These are phyloP conservation scores for Heliconius hortense DNA, from an alignment of 2,888 invertebrate genomes.

Conservation along the genomic window DNA sequence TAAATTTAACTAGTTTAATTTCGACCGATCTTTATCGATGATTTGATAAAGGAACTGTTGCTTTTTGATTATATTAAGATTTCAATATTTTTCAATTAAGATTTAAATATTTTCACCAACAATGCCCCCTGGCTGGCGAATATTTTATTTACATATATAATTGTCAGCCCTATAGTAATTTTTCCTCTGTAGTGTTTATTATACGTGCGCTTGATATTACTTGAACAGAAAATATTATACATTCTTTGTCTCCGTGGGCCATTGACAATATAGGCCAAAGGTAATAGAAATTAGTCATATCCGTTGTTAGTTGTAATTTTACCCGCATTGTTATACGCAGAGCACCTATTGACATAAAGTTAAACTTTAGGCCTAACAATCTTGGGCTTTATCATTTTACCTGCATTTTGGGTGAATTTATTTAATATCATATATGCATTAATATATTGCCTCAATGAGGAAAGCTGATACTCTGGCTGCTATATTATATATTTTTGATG, in stretches of 20 bases:
- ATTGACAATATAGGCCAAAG: slow-evolving; percentile 32
- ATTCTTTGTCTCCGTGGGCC: slow-evolving; percentile 38
- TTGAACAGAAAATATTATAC: slow-evolving; percentile 33
- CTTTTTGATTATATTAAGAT: not conserved
- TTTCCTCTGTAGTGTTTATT: slow-evolving; percentile 40
- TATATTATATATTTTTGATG: not conserved
- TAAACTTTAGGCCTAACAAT: not conserved
- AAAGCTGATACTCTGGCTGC: not conserved
- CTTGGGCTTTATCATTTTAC: not conserved
- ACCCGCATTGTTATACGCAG: not conserved
- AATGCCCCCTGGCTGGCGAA: not conserved
- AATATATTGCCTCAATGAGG: not conserved
- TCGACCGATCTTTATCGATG: not conserved
- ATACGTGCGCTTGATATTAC: slow-evolving; percentile 24
- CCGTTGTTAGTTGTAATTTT: not conserved
- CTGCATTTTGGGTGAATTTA: not conserved
- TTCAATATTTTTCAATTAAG: not conserved
- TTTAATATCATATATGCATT: not conserved
- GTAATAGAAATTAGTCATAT: slow-evolving; percentile 30
- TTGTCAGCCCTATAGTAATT: slow-evolving; percentile 34
- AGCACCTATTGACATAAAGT: not conserved
- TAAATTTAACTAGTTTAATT: not conserved
- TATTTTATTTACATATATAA: not conserved
- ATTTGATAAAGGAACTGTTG: not conserved
- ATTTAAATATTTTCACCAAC: not conserved